Percentiles rank a stretch among this genome's conserved stretches.
Conservation (phyloP, 2,888 invertebrate genomes). For the Tillus elongatus region DNA sequence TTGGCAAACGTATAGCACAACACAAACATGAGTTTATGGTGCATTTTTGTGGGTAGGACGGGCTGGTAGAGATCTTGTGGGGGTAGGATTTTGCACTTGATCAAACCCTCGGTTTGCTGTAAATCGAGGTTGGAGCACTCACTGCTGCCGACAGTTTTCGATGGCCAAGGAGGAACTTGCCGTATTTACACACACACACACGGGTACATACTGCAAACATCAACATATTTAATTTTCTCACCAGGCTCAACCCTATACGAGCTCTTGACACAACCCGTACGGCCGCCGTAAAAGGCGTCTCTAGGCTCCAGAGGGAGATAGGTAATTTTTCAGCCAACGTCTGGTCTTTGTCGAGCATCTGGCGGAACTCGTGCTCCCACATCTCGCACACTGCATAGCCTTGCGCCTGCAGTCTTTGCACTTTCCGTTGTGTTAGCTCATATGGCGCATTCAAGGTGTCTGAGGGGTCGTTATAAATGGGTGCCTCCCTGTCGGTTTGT, state of each 20-base stretch:
- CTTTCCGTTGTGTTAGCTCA: no score
- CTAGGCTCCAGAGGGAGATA: constrained; percentile 11
- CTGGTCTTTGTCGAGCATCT: no score
- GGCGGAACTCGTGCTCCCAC: no score
- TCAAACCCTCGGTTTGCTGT: background rate
- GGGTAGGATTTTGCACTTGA: constrained; percentile 10
- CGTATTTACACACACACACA: constrained; percentile 15
- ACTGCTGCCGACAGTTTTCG: constrained; percentile 9
- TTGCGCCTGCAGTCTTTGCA: no score
- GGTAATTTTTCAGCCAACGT: no score
- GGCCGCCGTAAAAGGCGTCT: constrained; percentile 14
- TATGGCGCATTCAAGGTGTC: no score
- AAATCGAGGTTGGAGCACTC: no score
- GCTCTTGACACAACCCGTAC: constrained; percentile 9
- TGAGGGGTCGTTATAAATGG: no score
- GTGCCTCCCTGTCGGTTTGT: no score
- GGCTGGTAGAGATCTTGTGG: constrained; percentile 9
- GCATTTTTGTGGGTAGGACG: constrained; percentile 6
- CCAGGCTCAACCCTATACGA: constrained; percentile 8
- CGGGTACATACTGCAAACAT: constrained; percentile 17
- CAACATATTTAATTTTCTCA: constrained; percentile 17
- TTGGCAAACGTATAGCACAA: constrained; percentile 10
- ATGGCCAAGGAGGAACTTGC: constrained; percentile 15
- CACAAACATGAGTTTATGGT: constrained; percentile 8
- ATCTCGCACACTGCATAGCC: no score